Conservation (phyloP, 2,888 invertebrate genomes). For the Synergus umbraculus region DNA sequence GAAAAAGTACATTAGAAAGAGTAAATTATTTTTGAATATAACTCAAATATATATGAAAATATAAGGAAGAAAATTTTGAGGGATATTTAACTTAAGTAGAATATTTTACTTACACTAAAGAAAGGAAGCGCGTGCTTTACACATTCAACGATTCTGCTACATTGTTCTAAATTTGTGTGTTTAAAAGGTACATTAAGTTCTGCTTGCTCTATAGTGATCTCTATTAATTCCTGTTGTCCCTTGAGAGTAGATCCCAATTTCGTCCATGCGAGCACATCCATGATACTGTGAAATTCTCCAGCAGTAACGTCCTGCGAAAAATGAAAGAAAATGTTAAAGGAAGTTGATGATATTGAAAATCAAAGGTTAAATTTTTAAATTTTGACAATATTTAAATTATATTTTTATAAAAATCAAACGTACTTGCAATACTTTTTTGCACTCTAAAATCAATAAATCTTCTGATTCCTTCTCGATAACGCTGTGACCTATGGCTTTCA, state of each 20-base stretch:
- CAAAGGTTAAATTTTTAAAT: background rate
- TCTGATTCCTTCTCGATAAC: constrained; percentile 91
- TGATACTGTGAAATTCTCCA: constrained; percentile 93
- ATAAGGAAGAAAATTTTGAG: background rate
- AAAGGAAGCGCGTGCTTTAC: constrained; percentile 90
- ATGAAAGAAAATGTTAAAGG: constrained; percentile 4
- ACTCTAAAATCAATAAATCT: constrained; percentile 89
- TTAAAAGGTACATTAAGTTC: constrained; percentile 87
- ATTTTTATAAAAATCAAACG: background rate
- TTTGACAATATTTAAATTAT: constrained; percentile 26
- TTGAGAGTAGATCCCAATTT: constrained; percentile 88
- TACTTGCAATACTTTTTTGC: constrained; percentile 91
- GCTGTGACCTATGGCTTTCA: constrained; percentile 88
- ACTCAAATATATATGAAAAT: too few species aligned
- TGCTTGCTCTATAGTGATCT: constrained; percentile 91
- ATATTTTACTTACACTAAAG: constrained; percentile 87
- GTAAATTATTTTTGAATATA: constrained; percentile 47
- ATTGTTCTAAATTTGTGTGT: constrained; percentile 84
- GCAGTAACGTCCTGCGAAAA: constrained; percentile 89
- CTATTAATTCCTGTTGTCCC: constrained; percentile 92
- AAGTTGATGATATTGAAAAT: background rate
- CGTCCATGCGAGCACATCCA: constrained; percentile 90
- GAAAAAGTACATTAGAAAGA: background rate
- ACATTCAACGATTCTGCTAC: constrained; percentile 87
- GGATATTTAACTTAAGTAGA: background rate